phyloP scores from a whole-genome alignment of 2,888 invertebrate species.

The Tetranychus piercei region DNA sequence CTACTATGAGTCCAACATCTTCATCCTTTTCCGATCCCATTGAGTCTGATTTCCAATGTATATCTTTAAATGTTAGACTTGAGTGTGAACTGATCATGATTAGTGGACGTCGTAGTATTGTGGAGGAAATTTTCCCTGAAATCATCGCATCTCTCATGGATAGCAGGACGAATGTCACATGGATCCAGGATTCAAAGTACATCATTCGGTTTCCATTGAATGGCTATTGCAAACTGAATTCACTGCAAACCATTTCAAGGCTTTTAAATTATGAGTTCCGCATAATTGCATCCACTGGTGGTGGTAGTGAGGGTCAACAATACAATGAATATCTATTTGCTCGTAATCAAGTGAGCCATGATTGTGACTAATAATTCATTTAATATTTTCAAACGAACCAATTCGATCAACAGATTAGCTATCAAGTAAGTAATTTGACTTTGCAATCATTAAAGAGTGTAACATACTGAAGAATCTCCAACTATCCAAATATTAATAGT shows the following conservation, averaged over 20 bases:
- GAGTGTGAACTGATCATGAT: constrained; percentile 64
- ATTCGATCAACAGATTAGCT: no score
- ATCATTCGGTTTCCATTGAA: constrained; percentile 67
- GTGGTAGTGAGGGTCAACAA: constrained; percentile 70
- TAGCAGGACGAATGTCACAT: constrained; percentile 54
- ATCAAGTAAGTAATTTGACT: no score
- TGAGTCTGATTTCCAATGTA: constrained; percentile 45
- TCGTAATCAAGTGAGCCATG: constrained; percentile 31
- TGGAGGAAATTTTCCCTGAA: constrained; percentile 47
- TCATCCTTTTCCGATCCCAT: no score
- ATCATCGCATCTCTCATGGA: constrained; percentile 54
- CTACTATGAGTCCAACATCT: no score
- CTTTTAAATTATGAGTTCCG: constrained; percentile 57
- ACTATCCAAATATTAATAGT: no score
- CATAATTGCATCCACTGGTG: constrained; percentile 62
- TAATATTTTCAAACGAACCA: no score
- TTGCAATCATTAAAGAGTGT: no score
- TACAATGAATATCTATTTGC: constrained; percentile 72
- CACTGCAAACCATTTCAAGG: constrained; percentile 66
- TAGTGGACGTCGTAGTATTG: constrained; percentile 54
- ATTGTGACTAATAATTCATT: constrained; percentile 9
- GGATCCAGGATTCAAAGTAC: constrained; percentile 61
- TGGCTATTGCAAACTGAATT: constrained; percentile 71
- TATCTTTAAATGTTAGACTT: constrained; percentile 58
- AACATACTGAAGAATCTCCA: no score